These are phyloP conservation scores for Drosophila ogumai DNA, from an alignment of 1,140 invertebrate genomes.

Conservation along the genomic window DNA sequence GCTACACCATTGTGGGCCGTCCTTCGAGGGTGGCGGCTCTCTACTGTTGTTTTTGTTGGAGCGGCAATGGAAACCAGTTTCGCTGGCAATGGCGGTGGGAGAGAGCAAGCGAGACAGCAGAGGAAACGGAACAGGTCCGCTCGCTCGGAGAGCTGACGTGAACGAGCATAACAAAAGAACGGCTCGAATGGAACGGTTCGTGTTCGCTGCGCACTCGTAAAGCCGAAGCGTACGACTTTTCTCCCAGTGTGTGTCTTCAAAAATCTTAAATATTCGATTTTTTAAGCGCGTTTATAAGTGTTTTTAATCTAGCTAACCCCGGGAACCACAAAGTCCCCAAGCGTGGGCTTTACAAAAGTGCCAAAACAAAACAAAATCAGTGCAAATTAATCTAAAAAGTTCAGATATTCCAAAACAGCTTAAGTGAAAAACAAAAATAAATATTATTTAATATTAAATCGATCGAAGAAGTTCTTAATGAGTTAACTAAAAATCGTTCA, in stretches of 20 bases:
- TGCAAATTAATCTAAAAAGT: slow-evolving; percentile 3
- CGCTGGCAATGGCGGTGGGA: slow-evolving; percentile 70
- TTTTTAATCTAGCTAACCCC: background rate
- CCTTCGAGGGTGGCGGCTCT: slow-evolving; percentile 36
- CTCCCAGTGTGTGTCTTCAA: slow-evolving; percentile 40
- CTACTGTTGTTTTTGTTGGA: slow-evolving; percentile 12
- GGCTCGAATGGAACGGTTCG: slow-evolving; percentile 83
- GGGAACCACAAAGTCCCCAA: background rate
- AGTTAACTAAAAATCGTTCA: background rate
- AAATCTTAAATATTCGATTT: slow-evolving; percentile 13
- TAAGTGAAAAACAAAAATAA: background rate
- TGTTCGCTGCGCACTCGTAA: slow-evolving; percentile 59
- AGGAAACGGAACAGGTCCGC: slow-evolving; percentile 74
- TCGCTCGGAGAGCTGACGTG: slow-evolving; percentile 59
- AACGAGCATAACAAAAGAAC: slow-evolving; percentile 84
- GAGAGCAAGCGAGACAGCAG: slow-evolving; percentile 35
- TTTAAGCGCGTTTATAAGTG: slow-evolving; percentile 15
- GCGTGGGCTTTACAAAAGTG: slow-evolving; percentile 18
- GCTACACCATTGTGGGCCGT: slow-evolving; percentile 59
- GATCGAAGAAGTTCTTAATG: no score
- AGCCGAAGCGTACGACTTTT: slow-evolving; percentile 31
- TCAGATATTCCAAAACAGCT: slow-evolving; percentile 1
- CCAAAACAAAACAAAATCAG: slow-evolving; percentile 17
- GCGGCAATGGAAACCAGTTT: slow-evolving; percentile 62
- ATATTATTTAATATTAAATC: background rate